Conservation (phyloP, 2,113 vertebrate species). For the Electrona antarctica region DNA sequence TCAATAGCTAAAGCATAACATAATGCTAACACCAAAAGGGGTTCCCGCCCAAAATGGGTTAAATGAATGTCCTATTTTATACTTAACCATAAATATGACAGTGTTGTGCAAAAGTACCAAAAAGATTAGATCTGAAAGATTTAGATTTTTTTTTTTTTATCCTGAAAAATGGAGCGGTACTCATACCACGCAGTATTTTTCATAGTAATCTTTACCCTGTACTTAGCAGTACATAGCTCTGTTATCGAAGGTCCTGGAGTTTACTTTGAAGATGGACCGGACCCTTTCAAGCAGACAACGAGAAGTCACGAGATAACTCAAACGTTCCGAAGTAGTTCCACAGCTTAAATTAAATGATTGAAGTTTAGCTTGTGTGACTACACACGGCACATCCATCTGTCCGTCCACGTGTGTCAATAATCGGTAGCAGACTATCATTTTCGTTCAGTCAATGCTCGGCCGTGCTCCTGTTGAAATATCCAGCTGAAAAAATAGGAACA, state of each 20-base stretch:
- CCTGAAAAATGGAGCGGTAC: neutral
- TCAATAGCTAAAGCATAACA: too few species aligned
- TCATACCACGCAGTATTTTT: neutral
- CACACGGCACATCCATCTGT: neutral
- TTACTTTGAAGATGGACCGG: neutral
- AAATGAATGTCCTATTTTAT: too few species aligned
- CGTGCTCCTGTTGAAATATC: conserved; percentile 20
- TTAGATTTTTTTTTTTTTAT: conserved; percentile 1
- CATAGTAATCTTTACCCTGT: neutral
- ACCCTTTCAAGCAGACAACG: neutral
- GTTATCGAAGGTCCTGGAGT: neutral
- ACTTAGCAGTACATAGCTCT: too few species aligned
- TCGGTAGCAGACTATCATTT: conserved; percentile 30
- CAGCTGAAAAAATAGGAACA: conserved; percentile 34
- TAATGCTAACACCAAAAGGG: too few species aligned
- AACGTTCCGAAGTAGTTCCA: too few species aligned
- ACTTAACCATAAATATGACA: too few species aligned
- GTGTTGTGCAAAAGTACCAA: too few species aligned
- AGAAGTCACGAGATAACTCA: too few species aligned
- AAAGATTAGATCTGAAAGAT: conserved; percentile 20
- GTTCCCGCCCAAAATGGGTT: too few species aligned
- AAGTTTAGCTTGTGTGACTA: neutral
- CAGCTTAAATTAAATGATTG: neutral
- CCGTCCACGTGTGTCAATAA: conserved; percentile 24
- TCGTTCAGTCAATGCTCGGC: conserved; percentile 21